Base-by-base conservation (phyloP, 2,888 invertebrate species). In the Athalia cordata region DNA sequence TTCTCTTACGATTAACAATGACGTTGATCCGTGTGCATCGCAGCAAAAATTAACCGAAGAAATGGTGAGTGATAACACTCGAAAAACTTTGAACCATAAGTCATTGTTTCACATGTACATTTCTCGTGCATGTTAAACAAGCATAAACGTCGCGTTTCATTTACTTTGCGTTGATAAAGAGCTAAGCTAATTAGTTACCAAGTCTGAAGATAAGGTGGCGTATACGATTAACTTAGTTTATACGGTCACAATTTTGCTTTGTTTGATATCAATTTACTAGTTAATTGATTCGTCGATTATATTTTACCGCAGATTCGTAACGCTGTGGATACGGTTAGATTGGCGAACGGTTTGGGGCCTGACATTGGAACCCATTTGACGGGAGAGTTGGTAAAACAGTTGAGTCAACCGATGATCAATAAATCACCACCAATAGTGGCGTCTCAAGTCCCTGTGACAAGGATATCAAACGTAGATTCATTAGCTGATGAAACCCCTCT, bases 401-500 rank as follows among this genome's bases (percentile, higher is more conserved):
- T 89, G 15, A 84, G 74, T 70, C 87, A 84, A 77, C 9, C 62
- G 52, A 7, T 9, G 29, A 29, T 45, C n/a, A n/a, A 29, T 3
- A 61, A 8, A 62, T 62, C 11, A 9, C 62, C 67, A 3, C 5
- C 52, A 2, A n/a, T 43, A 3, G 4, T 52, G 6, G 8, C 29
- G 67, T 3, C 49, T n/a, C 2, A n/a, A 66, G 6, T 49, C 74
- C 67, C 81, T 61, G 50, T 77, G 55, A 29, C 80, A 78, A 66
- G 67, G 29, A 76, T 78, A 67, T 49, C 78, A 61, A 79, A 79
- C 70, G 78, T 70, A 65, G 43, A 47, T 43, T 11, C 49, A 15
- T 74, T 68, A 45, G 62, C 55, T n/a, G 65, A 76, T 52, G 45
- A 50, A 47, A 84, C 84, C 81, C 93, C 93, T 15, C 86, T 94